Percentiles rank a stretch among this genome's conserved stretches.
These are phyloP conservation scores for Monarcha castaneiventris DNA, from an alignment of 2,113 vertebrate genomes.

Conservation along the genomic window DNA sequence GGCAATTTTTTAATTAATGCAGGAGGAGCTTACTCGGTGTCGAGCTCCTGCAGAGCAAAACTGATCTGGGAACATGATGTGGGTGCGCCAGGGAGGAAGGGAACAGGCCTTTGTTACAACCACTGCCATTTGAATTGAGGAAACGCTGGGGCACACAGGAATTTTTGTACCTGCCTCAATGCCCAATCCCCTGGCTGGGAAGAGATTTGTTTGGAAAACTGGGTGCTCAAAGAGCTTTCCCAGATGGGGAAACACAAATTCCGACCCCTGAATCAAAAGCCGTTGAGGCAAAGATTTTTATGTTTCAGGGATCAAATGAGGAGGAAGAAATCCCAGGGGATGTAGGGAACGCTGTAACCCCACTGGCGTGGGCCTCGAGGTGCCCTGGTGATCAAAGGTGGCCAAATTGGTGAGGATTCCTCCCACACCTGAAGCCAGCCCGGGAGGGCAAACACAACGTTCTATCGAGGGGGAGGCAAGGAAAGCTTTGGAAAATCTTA, in stretches of 20 bases:
- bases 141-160: fast-evolving
- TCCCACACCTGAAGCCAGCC: not conserved
- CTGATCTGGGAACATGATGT: not conserved
- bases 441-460: not conserved
- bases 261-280: not conserved
- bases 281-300: not conserved
- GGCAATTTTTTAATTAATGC: not conserved
- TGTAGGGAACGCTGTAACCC: not conserved
- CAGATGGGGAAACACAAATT: not conserved
- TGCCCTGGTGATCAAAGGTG: not conserved
- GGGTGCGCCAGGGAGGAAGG: not conserved
- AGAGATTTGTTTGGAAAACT: not conserved
- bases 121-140: fast-evolving
- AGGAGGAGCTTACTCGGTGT: fast-evolving
- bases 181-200: not conserved
- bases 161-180: fast-evolving
- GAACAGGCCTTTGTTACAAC: not conserved
- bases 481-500: no score
- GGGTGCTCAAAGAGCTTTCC: no score
- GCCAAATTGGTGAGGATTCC: not conserved
- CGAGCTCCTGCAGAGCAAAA: not conserved
- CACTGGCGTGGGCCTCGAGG: not conserved
- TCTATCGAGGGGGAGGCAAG: not conserved
- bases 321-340: not conserved
- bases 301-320: not conserved